A percentile compares a stretch with the other conserved stretches of the same genome.
phyloP scores from a whole-genome alignment of 2,888 invertebrate species.

The Tipula helvola region DNA sequence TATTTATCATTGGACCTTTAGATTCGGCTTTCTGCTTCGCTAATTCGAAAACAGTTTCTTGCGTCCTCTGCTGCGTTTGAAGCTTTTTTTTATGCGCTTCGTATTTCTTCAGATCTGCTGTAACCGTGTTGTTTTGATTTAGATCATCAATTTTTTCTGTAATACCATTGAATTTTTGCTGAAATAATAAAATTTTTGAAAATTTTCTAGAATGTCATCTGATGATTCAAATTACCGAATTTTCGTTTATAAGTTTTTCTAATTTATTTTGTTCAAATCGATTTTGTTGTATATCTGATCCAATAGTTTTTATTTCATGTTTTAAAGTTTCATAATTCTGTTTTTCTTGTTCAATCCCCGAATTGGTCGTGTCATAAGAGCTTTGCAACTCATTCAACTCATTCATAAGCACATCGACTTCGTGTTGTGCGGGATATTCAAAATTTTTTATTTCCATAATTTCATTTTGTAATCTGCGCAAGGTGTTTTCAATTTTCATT shows the following conservation, averaged over 20 bases:
- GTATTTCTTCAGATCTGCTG: background rate
- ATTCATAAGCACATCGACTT: constrained; percentile 27
- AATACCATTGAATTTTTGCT: background rate
- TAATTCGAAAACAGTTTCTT: background rate
- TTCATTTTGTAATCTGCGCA: constrained; percentile 20
- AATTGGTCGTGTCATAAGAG: background rate
- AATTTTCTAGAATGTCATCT: background rate
- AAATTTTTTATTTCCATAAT: constrained; percentile 27
- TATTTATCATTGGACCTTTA: constrained; percentile 25
- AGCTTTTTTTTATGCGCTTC: background rate
- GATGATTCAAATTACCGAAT: background rate
- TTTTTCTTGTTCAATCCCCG: background rate
- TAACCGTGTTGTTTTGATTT: background rate
- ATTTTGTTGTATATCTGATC: background rate
- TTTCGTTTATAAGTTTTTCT: background rate
- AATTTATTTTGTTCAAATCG: background rate
- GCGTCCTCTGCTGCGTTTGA: background rate
- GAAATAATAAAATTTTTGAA: background rate
- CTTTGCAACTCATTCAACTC: background rate
- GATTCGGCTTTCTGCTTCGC: background rate
- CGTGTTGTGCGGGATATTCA: constrained; percentile 28
- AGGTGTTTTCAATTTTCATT: constrained; percentile 18
- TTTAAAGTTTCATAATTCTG: background rate
- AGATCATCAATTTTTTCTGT: background rate
- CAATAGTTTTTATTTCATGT: background rate